These are phyloP conservation scores for Hydra vulgaris DNA, from an alignment of 30 jellyfish, hydroid and myxozoan species.

Conservation along the genomic window DNA sequence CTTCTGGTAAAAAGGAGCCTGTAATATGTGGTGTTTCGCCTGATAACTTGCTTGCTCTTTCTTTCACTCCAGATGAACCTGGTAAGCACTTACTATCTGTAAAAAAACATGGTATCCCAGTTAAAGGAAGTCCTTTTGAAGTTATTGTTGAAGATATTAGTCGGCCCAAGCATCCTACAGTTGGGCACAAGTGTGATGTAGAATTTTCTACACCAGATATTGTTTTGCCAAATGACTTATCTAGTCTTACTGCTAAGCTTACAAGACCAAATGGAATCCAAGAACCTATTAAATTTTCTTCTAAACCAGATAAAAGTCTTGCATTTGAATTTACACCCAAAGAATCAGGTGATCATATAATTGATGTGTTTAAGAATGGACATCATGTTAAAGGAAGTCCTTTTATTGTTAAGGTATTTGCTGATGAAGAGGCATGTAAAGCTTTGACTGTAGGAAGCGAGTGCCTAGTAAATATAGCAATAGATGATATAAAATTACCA, in stretches of 20 bases:
- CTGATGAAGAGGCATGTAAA: constrained; percentile 40
- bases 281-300: constrained; percentile 58
- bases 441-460: constrained; percentile 84
- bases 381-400: constrained; percentile 95
- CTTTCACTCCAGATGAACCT: constrained; percentile 84
- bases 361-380: constrained; percentile 65
- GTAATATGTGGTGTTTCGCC: constrained; percentile 67
- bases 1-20: constrained; percentile 77
- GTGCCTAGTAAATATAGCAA: constrained; percentile 81
- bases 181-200: constrained; percentile 89
- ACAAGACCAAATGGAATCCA: constrained; percentile 85
- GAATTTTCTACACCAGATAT: constrained; percentile 80
- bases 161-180: constrained; percentile 53
- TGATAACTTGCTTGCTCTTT: constrained; percentile 69
- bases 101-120: constrained; percentile 69
- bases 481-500: constrained; percentile 76
- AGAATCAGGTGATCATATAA: constrained; percentile 80
- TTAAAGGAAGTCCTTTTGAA: constrained; percentile 85
- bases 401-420: constrained; percentile 63
- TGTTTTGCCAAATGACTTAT: constrained; percentile 72
- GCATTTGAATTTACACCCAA: constrained; percentile 77
- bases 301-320: constrained; percentile 74
- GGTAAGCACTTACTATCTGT: constrained; percentile 69
- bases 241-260: constrained; percentile 63
- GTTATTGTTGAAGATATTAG: constrained; percentile 58